A percentile compares a stretch with the other conserved stretches of the same genome.
Conservation (phyloP, 1,140 invertebrate species). For the Aphelenchoides fujianensis region DNA sequence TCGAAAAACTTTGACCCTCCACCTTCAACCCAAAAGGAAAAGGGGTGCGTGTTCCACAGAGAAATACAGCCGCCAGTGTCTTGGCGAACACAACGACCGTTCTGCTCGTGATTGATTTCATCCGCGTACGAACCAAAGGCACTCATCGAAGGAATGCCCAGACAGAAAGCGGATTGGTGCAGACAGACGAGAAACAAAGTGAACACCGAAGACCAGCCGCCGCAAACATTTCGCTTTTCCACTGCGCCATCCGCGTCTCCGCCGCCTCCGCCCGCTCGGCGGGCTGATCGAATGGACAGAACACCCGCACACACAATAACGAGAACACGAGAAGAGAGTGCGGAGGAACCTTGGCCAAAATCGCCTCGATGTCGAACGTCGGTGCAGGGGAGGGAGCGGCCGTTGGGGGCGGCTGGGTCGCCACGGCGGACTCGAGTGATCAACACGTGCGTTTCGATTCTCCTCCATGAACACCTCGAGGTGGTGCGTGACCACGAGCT, state of each 20-base stretch:
- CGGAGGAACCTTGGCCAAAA: slow-evolving; percentile 11
- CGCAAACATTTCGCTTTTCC: neutral
- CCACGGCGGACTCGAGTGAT: slow-evolving; percentile 21
- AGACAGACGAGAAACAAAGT: too few relatives aligned
- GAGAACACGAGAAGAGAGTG: slow-evolving; percentile 10
- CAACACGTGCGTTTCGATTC: slow-evolving; percentile 31
- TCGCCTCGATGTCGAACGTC: slow-evolving; percentile 16
- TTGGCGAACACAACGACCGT: neutral
- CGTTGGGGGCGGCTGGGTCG: neutral
- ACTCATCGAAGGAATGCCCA: neutral
- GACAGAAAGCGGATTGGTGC: slow-evolving; percentile 8
- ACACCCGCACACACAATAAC: too few relatives aligned
- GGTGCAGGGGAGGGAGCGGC: neutral
- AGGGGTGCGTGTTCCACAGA: neutral
- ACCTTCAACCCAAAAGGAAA: neutral
- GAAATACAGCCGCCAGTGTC: neutral
- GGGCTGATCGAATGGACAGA: too few relatives aligned
- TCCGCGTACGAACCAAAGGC: neutral
- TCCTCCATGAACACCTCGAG: slow-evolving; percentile 37
- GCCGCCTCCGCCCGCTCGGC: neutral
- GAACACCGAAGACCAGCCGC: too few relatives aligned
- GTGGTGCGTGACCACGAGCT: slow-evolving; percentile 39
- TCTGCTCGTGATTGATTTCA: neutral
- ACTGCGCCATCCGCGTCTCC: slow-evolving; percentile 19
- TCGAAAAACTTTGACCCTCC: neutral